These are phyloP conservation scores for Pogonomyrmex barbatus DNA, from an alignment of 1,140 invertebrate species.

Conservation along the genomic window DNA sequence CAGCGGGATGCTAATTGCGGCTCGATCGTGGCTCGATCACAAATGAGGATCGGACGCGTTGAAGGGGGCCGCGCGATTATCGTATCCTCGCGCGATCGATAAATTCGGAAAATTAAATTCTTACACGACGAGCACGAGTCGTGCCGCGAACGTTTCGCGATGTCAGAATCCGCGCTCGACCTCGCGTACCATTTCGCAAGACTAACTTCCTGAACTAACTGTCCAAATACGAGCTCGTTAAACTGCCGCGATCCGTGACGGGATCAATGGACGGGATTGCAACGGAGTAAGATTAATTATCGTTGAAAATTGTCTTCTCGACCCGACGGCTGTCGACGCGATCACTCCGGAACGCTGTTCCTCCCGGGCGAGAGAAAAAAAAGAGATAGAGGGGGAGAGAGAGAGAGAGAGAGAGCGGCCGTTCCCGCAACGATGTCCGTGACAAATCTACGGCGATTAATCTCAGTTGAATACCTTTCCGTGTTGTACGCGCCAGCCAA, in stretches of 20 bases:
- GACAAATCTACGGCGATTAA: conserved; percentile 81
- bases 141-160: neutral
- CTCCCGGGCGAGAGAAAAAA: neutral
- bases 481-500: conserved; percentile 36
- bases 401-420: conserved; percentile 22
- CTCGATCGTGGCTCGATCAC: neutral
- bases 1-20: conserved; percentile 70
- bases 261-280: conserved; percentile 47
- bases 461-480: conserved; percentile 69
- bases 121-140: neutral
- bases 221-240: conserved; percentile 57
- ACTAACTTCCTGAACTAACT: conserved; percentile 9
- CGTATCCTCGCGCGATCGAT: neutral
- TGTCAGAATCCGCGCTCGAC: neutral
- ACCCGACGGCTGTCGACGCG: conserved; percentile 66
- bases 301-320: conserved; percentile 60
- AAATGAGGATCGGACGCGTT: neutral
- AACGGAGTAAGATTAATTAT: conserved; percentile 63
- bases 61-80: neutral
- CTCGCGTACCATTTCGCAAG: neutral
- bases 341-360: conserved; percentile 39
- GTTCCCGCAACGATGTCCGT: conserved; percentile 74
- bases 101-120: conserved; percentile 22
- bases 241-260: conserved; percentile 45
- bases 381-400: neutral